Evolutionary conservation across 2,113 vertebrate species (phyloP).

Genomic region (Tor tambroides): DNA sequence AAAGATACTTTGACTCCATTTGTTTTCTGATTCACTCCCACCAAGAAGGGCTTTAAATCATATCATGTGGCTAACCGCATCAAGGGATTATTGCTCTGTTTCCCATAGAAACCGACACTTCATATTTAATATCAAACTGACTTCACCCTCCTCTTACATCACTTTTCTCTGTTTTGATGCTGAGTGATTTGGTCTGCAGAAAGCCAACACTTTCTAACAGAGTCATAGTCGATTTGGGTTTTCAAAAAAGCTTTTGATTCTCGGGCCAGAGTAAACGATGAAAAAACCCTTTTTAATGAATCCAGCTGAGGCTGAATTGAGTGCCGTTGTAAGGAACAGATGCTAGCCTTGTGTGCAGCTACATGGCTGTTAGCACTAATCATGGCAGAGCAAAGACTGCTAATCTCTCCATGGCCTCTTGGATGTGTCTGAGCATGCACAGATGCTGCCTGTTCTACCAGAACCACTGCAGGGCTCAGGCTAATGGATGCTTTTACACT

Average conservation of each 20-base stretch:
- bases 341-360: conserved; percentile 39
- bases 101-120: conserved; percentile 10
- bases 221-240: neutral
- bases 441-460: conserved; percentile 55
- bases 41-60: conserved; percentile 58
- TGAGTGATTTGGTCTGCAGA: neutral
- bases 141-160: neutral
- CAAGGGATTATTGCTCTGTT: conserved; percentile 13
- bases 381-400: conserved; percentile 34
- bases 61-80: conserved; percentile 31
- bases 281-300: conserved; percentile 31
- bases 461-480: conserved; percentile 37
- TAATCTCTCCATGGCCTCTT: conserved; percentile 9
- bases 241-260: conserved; percentile 30
- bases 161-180: neutral
- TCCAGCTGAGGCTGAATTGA: conserved; percentile 19
- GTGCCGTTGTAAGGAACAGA: conserved; percentile 20
- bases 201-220: neutral
- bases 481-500: neutral
- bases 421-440: conserved; percentile 45
- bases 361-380: conserved; percentile 44
- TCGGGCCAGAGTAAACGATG: neutral
- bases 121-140: conserved; percentile 10
- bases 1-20: conserved; percentile 58
- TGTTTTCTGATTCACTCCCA: conserved; percentile 46